A percentile compares a stretch with the other conserved stretches of the same genome.
Evolutionary conservation across 2,113 vertebrate species (phyloP).

Genomic region (Hippoglossus stenolepis): DNA sequence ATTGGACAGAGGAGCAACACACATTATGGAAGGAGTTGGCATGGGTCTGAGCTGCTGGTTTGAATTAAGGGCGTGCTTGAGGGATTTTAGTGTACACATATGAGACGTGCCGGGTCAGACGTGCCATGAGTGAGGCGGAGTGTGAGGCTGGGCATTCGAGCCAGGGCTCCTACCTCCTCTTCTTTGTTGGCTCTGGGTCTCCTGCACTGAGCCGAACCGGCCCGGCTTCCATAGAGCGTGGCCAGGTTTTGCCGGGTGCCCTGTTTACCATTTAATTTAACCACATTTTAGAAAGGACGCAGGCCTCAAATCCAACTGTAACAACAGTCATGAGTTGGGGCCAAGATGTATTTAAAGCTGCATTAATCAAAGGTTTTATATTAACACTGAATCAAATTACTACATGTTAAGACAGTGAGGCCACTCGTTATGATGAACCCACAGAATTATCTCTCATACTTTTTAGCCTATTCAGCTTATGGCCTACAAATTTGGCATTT

Average conservation of each 20-base stretch:
- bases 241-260: constrained; percentile 92
- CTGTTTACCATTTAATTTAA: constrained; percentile 95
- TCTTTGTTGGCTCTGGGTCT: constrained; percentile 92
- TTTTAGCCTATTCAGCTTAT: too few species aligned
- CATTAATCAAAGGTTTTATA: neutral
- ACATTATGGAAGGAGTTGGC: neutral
- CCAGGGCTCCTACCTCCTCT: constrained; percentile 95
- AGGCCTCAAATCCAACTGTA: constrained; percentile 21
- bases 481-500: too few species aligned
- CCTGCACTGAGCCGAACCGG: constrained; percentile 88
- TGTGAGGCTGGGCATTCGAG: constrained; percentile 59
- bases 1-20: constrained; percentile 14
- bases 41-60: constrained; percentile 22
- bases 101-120: constrained; percentile 27
- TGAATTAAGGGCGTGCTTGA: neutral
- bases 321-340: constrained; percentile 26
- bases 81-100: neutral
- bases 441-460: too few species aligned
- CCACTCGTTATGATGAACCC: neutral
- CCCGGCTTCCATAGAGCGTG: constrained; percentile 91
- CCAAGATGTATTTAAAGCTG: neutral
- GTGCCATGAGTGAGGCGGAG: constrained; percentile 50
- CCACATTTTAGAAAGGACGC: constrained; percentile 85
- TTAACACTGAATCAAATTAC: neutral
- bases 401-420: neutral